Evolutionary conservation across 2,888 invertebrate genomes (phyloP).

Genomic region (Troides helena): DNA sequence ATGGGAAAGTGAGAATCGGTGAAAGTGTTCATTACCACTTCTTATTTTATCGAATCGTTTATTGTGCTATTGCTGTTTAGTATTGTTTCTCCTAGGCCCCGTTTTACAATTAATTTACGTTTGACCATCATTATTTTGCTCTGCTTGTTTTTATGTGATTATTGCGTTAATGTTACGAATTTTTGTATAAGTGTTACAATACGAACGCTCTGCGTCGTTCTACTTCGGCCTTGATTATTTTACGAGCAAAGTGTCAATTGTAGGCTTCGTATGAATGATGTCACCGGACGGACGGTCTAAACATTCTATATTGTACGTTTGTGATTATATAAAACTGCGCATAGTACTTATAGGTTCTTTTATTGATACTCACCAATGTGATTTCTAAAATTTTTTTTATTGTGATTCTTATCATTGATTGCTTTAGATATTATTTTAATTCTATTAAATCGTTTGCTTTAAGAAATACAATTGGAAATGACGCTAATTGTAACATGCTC

Average conservation of each 20-base stretch:
- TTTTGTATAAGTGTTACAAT: conserved; percentile 19
- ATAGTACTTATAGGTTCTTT: not conserved
- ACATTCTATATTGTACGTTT: not conserved
- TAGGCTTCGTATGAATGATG: conserved; percentile 30
- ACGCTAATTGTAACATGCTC: not conserved
- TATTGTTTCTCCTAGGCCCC: not conserved
- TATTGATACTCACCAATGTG: not conserved
- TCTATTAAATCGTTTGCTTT: not conserved
- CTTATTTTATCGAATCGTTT: not conserved
- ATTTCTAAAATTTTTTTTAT: not conserved
- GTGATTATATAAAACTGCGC: conserved; percentile 15
- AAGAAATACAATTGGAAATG: not conserved
- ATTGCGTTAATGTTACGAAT: conserved; percentile 22
- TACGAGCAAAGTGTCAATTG: conserved; percentile 34
- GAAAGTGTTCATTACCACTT: conserved; percentile 16
- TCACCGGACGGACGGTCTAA: conserved; percentile 16
- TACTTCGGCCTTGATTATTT: conserved; percentile 29
- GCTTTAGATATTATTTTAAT: not conserved
- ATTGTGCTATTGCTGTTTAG: not conserved
- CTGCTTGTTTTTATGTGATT: conserved; percentile 13
- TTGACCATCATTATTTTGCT: not conserved
- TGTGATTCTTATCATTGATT: not conserved
- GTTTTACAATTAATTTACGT: not conserved
- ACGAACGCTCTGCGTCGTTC: conserved; percentile 11
- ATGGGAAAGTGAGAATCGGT: conserved; percentile 11